Base-by-base conservation (phyloP, 37 sponge, comb jelly and placozoan genomes). In the Halisarca cf. caerulea region DNA sequence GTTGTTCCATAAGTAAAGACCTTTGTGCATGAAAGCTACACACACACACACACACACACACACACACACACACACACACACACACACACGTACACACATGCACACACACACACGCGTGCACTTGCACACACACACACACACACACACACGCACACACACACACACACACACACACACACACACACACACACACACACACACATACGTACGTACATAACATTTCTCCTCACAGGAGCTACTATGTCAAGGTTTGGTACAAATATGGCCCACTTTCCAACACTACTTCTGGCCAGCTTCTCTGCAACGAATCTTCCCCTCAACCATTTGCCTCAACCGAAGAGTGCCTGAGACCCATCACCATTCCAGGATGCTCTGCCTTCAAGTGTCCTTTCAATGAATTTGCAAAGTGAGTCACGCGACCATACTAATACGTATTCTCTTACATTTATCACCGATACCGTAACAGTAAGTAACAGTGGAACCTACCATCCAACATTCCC, bases 231-330 rank as follows among this genome's bases (percentile, higher is more conserved):
- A 47, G 51, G 9, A 11, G 11, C 51, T 47, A 14, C 51, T 47
- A 47, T 11, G 60, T 59, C 30, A 21, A 80, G 36, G 81, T 59
- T 33, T 57, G 81, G 81, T 80, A 80, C 81, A 57, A 80, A 28
- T 74, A 44, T 43, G 77, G 77, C 11, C 77, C 77, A 2, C 39
- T 74, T 32, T 42, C 41, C 37, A 47, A 47, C 11, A 44, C n/a
- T 32, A 69, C 35, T 2, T 5, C 11, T 40, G 77, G 77, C 7
- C 6, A 41, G 41, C 77, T 74, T 4, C 36, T 36, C 77, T 74
- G 77, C 77, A 74, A 74, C 42, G 0, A 41, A 1, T 3, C 39
- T 24, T 74, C 77, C 45, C 1, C 2, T 14, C 1, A 40, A 24
- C 41, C 77, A 3, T 74, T 40, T 44, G 18, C 1, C 42, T 2